Percentiles rank a stretch among this genome's conserved stretches.
Evolutionary conservation across 2,113 vertebrate species (phyloP).

Genomic region (Forbesichthys agassizii): DNA sequence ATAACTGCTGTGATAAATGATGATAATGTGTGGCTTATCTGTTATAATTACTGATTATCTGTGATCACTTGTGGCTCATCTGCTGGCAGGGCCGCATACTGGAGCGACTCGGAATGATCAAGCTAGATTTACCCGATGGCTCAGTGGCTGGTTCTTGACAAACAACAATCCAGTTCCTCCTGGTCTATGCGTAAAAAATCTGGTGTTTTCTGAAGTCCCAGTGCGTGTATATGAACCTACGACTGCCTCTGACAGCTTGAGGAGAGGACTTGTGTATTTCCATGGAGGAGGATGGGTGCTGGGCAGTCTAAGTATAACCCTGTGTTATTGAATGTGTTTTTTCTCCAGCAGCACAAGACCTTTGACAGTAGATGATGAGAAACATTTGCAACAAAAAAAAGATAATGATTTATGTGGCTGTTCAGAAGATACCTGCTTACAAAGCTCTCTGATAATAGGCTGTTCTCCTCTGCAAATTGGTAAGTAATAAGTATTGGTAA

Average conservation of each 20-base stretch:
- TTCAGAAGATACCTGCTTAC: background rate
- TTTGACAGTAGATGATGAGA: background rate
- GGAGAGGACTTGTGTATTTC: conserved; percentile 81
- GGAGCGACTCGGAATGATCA: conserved; percentile 77
- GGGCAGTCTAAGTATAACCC: conserved; percentile 80
- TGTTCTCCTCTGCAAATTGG: background rate
- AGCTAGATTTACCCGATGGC: conserved; percentile 71
- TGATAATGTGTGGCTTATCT: background rate
- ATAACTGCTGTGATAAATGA: no score
- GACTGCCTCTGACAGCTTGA: conserved; percentile 33
- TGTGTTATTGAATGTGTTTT: conserved; percentile 1
- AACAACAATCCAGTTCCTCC: conserved; percentile 35
- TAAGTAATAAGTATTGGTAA: conserved; percentile 4
- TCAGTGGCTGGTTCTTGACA: conserved; percentile 47
- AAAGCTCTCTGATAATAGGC: background rate
- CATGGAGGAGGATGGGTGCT: conserved; percentile 81
- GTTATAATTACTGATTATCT: background rate
- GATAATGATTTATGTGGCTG: background rate
- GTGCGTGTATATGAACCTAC: conserved; percentile 83
- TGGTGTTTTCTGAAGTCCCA: conserved; percentile 73
- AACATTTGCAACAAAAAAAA: background rate
- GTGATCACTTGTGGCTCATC: background rate
- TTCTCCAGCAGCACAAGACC: background rate
- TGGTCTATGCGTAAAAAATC: conserved; percentile 74
- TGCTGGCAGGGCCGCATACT: conserved; percentile 77